Conservation (phyloP, 2,797 vertebrate genomes). For the Trichosurus vulpecula region DNA sequence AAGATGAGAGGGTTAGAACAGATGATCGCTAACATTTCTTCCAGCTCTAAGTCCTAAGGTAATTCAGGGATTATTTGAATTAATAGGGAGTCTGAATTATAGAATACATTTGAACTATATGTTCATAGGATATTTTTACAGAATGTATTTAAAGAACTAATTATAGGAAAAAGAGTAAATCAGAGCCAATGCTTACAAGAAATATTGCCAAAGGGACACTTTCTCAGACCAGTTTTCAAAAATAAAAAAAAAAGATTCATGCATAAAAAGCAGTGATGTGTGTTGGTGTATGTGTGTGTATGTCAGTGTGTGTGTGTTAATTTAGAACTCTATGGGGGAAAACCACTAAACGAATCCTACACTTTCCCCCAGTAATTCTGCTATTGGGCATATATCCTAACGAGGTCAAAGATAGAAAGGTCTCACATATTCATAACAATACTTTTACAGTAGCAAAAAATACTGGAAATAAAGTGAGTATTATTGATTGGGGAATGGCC, state of each 20-base stretch:
- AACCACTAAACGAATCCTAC: too few relatives aligned
- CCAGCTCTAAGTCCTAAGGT: too few relatives aligned
- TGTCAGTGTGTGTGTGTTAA: not conserved
- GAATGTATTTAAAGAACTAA: not conserved
- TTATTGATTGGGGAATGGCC: too few relatives aligned
- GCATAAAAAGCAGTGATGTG: not conserved
- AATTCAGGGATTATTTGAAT: not conserved
- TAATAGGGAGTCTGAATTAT: not conserved
- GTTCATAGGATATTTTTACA: not conserved
- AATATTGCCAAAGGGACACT: not conserved
- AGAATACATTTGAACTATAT: too few relatives aligned
- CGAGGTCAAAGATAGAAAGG: not conserved
- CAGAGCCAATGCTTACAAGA: not conserved
- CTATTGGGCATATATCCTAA: not conserved
- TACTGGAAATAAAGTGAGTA: not conserved
- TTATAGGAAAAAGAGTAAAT: not conserved
- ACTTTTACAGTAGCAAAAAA: not conserved
- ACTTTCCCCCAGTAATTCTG: not conserved
- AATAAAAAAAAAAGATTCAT: not conserved
- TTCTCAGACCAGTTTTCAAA: not conserved
- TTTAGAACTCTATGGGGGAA: not conserved
- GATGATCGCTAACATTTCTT: too few relatives aligned
- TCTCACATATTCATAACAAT: not conserved
- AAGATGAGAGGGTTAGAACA: not conserved
- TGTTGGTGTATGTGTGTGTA: too few relatives aligned